These are phyloP conservation scores for Iphiclides podalirius DNA, from an alignment of 2,888 invertebrate species.

Conservation along the genomic window DNA sequence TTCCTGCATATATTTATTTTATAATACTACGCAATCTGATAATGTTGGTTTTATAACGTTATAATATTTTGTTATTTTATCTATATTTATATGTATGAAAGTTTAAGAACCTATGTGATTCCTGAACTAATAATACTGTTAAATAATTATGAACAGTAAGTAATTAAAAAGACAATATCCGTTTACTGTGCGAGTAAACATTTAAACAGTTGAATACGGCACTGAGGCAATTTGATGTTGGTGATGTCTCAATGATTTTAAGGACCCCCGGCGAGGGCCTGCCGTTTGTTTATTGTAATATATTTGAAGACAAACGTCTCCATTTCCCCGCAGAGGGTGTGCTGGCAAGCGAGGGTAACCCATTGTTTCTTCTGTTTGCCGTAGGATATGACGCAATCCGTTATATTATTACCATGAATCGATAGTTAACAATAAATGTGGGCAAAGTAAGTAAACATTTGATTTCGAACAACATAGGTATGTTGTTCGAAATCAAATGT, in stretches of 20 bases:
- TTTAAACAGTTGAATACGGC: conserved; percentile 3
- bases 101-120: too few species aligned
- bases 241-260: conserved; percentile 16
- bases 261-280: conserved; percentile 21
- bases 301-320: conserved; percentile 57
- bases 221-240: conserved; percentile 17
- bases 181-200: conserved; percentile 1
- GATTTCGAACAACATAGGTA: neutral
- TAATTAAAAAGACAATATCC: neutral
- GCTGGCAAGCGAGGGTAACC: conserved; percentile 31
- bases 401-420: neutral
- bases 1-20: too few species aligned
- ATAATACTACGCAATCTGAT: too few species aligned
- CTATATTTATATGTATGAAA: too few species aligned
- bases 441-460: neutral
- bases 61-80: too few species aligned
- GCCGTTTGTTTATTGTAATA: conserved; percentile 40
- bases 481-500: too few species aligned
- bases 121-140: too few species aligned
- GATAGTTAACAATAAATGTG: neutral
- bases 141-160: too few species aligned
- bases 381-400: conserved; percentile 13
- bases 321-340: conserved; percentile 38
- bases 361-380: conserved; percentile 8
- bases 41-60: too few species aligned